Percentiles rank a stretch among this genome's conserved stretches.
Evolutionary conservation across 2,888 invertebrate genomes (phyloP).

Genomic region (Meliscaeva auricollis): DNA sequence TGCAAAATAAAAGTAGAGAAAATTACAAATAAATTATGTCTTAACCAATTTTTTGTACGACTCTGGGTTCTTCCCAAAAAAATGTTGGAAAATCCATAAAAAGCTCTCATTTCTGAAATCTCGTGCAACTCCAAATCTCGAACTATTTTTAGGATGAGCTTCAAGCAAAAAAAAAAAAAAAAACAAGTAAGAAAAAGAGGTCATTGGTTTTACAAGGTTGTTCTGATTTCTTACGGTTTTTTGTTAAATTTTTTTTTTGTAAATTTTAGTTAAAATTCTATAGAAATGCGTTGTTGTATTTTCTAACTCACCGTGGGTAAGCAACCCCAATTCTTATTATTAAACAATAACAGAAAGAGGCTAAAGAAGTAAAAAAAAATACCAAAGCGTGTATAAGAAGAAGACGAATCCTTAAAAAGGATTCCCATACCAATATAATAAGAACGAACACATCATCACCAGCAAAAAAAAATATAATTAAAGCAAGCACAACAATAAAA

Average conservation of each 20-base stretch:
- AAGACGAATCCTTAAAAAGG: constrained; percentile 14
- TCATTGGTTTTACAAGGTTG: constrained; percentile 70
- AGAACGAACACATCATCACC: constrained; percentile 18
- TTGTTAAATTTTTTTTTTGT: neutral
- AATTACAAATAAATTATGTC: no score
- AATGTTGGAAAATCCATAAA: no score
- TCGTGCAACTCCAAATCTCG: neutral
- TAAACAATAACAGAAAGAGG: constrained; percentile 22
- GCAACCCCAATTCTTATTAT: constrained; percentile 34
- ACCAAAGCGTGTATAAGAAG: neutral
- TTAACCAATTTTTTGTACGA: no score
- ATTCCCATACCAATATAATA: neutral
- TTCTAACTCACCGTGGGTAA: constrained; percentile 43
- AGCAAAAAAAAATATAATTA: constrained; percentile 16
- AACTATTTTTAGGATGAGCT: constrained; percentile 21
- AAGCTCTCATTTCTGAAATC: no score
- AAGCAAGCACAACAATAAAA: neutral
- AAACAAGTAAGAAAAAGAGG: constrained; percentile 60
- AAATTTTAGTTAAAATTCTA: constrained; percentile 27
- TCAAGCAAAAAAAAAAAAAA: neutral
- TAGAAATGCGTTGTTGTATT: constrained; percentile 35
- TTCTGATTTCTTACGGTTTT: constrained; percentile 17
- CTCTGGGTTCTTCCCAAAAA: no score
- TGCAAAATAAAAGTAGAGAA: no score
- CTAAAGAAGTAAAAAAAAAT: neutral